These are phyloP conservation scores for Macrotrachela quadricornifera DNA, from an alignment of 1,140 invertebrate genomes.

Conservation along the genomic window DNA sequence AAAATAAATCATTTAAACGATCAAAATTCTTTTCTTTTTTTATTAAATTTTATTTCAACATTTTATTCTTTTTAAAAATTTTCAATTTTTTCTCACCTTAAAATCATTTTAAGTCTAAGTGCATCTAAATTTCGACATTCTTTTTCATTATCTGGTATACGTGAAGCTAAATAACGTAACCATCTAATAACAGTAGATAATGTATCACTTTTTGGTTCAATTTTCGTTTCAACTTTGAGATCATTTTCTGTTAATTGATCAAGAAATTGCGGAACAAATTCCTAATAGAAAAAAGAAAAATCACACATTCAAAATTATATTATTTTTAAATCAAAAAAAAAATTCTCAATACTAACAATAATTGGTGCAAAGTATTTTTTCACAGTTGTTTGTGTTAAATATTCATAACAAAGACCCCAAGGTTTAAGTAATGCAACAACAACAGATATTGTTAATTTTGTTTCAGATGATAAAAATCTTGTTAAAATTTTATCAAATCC, in stretches of 20 bases:
- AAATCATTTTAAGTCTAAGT: conserved; percentile 82
- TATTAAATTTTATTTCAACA: too few relatives aligned
- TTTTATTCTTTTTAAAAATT: too few relatives aligned
- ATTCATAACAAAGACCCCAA: conserved; percentile 76
- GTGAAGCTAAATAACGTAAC: conserved; percentile 60
- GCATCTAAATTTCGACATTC: conserved; percentile 70
- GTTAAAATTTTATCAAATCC: conserved; percentile 70
- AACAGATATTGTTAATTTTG: conserved; percentile 48
- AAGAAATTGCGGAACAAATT: conserved; percentile 18
- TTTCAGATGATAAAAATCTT: conserved; percentile 44
- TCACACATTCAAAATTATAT: too few relatives aligned
- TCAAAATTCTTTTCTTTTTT: too few relatives aligned
- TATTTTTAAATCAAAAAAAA: too few relatives aligned
- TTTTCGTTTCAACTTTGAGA: conserved; percentile 77
- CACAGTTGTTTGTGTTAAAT: conserved; percentile 66
- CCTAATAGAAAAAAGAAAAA: too few relatives aligned
- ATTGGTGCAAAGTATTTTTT: conserved; percentile 78
- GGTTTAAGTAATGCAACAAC: conserved; percentile 60
- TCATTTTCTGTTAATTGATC: conserved; percentile 86
- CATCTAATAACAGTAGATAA: conserved; percentile 27
- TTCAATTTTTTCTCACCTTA: conserved; percentile 34
- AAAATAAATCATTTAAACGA: too few relatives aligned
- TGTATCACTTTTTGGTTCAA: conserved; percentile 50
- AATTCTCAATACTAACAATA: conserved; percentile 38
- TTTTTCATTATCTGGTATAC: conserved; percentile 55